A percentile compares a stretch with the other conserved stretches of the same genome.
These are phyloP conservation scores for Lipotes vexillifer DNA, from an alignment of 2,113 vertebrate genomes.

Conservation along the genomic window DNA sequence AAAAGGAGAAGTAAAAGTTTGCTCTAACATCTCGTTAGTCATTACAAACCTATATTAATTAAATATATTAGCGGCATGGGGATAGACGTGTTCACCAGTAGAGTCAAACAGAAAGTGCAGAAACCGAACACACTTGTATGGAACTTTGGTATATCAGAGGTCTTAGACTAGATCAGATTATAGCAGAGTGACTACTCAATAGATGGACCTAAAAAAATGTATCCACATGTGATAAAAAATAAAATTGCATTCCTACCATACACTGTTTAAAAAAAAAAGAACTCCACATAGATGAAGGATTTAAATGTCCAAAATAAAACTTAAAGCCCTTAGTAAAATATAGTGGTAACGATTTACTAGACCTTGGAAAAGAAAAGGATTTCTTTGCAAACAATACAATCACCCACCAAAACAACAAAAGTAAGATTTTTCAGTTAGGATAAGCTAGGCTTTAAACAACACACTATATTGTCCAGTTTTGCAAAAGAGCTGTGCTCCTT, in stretches of 20 bases:
- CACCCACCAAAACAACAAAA: background rate
- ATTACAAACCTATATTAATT: background rate
- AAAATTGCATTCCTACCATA: background rate
- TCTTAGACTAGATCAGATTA: background rate
- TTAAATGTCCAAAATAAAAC: background rate
- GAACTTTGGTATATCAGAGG: background rate
- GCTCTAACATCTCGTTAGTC: background rate
- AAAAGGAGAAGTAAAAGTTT: background rate
- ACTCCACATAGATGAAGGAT: background rate
- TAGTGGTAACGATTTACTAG: background rate
- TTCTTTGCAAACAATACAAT: background rate
- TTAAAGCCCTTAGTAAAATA: background rate
- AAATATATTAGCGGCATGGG: background rate
- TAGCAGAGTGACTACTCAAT: background rate
- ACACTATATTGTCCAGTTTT: background rate
- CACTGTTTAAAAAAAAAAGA: background rate
- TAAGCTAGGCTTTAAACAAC: background rate
- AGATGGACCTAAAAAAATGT: background rate
- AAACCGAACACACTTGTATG: background rate
- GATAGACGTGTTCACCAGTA: background rate
- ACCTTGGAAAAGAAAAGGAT: background rate
- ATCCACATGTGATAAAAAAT: background rate
- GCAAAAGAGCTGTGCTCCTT: background rate
- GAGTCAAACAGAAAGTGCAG: background rate
- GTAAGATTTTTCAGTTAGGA: background rate